Evolutionary conservation across 2,797 vertebrate genomes (phyloP), one percentile per base, ranked within the genome.

Genomic region (Darevskia nairensis): DNA sequence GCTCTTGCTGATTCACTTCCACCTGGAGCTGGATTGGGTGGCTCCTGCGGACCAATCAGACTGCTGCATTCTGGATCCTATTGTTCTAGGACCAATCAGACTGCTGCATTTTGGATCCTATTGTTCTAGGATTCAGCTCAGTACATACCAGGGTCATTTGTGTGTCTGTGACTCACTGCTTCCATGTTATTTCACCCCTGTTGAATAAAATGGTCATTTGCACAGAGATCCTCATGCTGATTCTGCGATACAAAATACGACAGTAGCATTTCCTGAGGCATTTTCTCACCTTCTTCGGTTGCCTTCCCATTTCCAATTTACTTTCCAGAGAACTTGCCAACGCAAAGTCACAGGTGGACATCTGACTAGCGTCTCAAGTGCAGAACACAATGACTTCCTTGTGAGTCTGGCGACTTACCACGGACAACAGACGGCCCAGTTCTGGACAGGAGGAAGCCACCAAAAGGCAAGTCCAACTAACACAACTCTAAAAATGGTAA

Each of bases 311-410:
- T 46, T 79, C 83, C 74, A 66, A 82, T 74, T 55, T 71, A 25
- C 23, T 39, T 10, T 77, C n/a, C 44, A 88, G 89, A 84, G 88
- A 44, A 50, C 13, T 8, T 88, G 61, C 11, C 66, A 46, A 17
- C 55, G 29, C 44, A 27, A 17, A 50, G 81, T 8, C 72, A 17
- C 9, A 61, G 72, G 59, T 35, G 27, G 71, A 80, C 86, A 89
- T 59, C 23, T 86, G 78, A 82, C 78, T 2, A 90, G 75, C 23
- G 82, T 86, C 1, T 0, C 50, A 35, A 86, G 39, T 10, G 61
- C 32, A 75, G 74, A 69, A 35, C 27, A 89, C n/a, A 92, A 85
- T 64, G 0, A 79, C 46, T 87, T 92, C 50, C 76, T 86, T 66
- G 0, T 0, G 25, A 82, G 80, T 29, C 17, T 87, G 59, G 68